Percentiles rank a stretch among this genome's conserved stretches.
Conservation (phyloP, 2,113 vertebrate species). For the Serilophus lunatus region DNA sequence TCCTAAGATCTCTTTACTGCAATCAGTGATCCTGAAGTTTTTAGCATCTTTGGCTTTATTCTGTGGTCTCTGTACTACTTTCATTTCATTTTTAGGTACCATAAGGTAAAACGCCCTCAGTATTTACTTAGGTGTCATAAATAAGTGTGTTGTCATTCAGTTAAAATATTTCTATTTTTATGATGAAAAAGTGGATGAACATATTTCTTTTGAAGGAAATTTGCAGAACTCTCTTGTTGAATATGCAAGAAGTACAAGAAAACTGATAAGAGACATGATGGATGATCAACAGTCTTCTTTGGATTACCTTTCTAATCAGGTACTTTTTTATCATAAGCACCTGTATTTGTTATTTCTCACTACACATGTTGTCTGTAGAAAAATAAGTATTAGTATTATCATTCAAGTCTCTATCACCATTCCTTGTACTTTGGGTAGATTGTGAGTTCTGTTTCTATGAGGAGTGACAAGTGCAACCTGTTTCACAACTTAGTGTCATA, state of each 20-base stretch:
- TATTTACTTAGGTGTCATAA: neutral
- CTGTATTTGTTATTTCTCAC: neutral
- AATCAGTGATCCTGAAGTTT: neutral
- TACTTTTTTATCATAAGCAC: constrained; percentile 13
- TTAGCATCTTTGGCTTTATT: neutral
- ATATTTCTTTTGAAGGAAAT: constrained; percentile 77
- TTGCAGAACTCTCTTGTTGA: constrained; percentile 85
- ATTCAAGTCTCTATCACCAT: neutral
- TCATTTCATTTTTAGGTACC: neutral
- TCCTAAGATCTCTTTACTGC: neutral
- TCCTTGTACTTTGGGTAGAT: neutral
- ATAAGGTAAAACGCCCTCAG: neutral
- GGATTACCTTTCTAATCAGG: constrained; percentile 87
- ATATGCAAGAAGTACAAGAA: constrained; percentile 86
- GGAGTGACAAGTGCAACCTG: neutral
- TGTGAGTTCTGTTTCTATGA: neutral
- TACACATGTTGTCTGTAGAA: neutral
- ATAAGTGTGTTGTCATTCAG: neutral
- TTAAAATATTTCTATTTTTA: neutral
- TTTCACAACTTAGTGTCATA: neutral
- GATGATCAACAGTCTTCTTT: constrained; percentile 87
- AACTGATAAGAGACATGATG: constrained; percentile 87
- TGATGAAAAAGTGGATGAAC: neutral
- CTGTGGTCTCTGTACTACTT: neutral
- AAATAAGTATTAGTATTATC: neutral